Evolutionary conservation across 2,888 invertebrate genomes (phyloP), one percentile per base, ranked within the genome.

Genomic region (Oscheius sp.): DNA sequence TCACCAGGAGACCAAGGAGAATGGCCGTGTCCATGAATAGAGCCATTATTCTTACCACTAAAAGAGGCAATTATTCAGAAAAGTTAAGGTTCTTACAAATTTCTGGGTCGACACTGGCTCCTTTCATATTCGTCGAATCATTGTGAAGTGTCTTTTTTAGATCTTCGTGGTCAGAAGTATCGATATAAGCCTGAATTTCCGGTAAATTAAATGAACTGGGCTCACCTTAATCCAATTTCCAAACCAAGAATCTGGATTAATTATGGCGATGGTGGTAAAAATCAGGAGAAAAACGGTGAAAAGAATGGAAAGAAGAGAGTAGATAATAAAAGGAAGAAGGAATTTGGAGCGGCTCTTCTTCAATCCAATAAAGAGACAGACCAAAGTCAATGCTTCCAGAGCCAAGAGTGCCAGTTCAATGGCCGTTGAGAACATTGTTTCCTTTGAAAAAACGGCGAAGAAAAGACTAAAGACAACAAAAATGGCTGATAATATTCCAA

Each of bases 401-500:
- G 71, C 72, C 21, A 71, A 25, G 13, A 68, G 29, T 0, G 59
- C 52, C 21, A 58, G 45, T 66, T 75, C 55, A 23, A 73, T 68
- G 16, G 69, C 73, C 21, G 43, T 56, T 29, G 76, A 64, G 7
- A 72, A 70, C 35, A 76, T 6, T n/a, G 12, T 29, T 29, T 66
- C 66, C 9, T 52, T 66, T 16, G 66, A 25, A 29, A 66, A 66
- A 69, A 73, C 18, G 56, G 58, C 41, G 75, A 53, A 25, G 66
- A 70, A 35, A 69, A 73, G 43, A 78, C 45, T 23, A 64, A 68
- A 7, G 56, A 71, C 25, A 16, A 29, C 12, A 2, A 52, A 9
- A 43, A 79, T 43, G 21, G 72, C 63, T 12, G 72, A 68, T 41
- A 79, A 69, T 56, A 80, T 74, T 18, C 74, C 80, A 55, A 80